Percentiles rank a stretch among this genome's conserved stretches.
Conservation (phyloP, 2,113 vertebrate species). For the Lasiurus borealis region DNA sequence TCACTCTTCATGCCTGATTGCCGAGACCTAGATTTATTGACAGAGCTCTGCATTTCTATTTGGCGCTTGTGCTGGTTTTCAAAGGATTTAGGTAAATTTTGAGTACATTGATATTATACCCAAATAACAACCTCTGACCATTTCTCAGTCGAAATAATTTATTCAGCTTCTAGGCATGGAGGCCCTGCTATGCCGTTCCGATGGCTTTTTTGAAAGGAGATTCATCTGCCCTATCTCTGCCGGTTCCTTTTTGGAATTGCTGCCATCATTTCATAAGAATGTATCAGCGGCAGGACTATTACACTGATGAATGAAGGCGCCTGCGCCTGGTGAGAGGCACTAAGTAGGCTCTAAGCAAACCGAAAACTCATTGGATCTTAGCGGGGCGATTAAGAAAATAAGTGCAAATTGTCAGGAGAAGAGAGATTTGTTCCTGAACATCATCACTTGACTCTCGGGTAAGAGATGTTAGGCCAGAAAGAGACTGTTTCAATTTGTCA, state of each 20-base stretch:
- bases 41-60: neutral
- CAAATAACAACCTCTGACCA: slow-evolving; percentile 10
- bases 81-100: slow-evolving; percentile 41
- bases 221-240: slow-evolving; percentile 46
- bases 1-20: neutral
- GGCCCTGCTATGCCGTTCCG: neutral
- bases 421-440: slow-evolving; percentile 63
- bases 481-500: slow-evolving; percentile 76
- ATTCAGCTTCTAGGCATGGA: slow-evolving; percentile 21
- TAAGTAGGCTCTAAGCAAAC: slow-evolving; percentile 68
- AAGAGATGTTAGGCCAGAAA: slow-evolving; percentile 71
- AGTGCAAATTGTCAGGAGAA: slow-evolving; percentile 74
- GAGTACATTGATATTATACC: neutral
- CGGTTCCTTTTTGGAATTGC: slow-evolving; percentile 58
- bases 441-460: slow-evolving; percentile 72
- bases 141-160: slow-evolving; percentile 61
- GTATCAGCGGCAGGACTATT: slow-evolving; percentile 2
- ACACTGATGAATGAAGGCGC: slow-evolving; percentile 64
- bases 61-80: slow-evolving; percentile 30
- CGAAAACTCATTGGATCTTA: slow-evolving; percentile 60
- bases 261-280: slow-evolving; percentile 48
- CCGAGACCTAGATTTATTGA: neutral
- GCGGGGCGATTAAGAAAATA: slow-evolving; percentile 71
- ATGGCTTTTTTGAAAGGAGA: neutral
- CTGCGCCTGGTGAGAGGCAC: slow-evolving; percentile 53